Evolutionary conservation across 2,888 invertebrate genomes (phyloP), one percentile per base, ranked within the genome.

Genomic region (Ennomos erosarius): DNA sequence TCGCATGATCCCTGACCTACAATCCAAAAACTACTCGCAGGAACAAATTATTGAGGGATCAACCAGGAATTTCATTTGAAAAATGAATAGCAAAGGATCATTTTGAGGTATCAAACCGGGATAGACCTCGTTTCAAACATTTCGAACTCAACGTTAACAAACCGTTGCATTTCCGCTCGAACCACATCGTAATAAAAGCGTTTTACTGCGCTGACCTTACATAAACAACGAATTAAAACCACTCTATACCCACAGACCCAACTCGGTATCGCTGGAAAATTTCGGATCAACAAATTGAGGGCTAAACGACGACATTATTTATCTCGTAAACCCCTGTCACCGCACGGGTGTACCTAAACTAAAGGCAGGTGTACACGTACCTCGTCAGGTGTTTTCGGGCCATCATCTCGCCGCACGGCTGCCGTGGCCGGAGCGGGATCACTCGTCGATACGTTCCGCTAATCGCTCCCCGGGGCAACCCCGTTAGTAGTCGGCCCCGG

Each of bases 291-390:
- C 79, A 78, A 79, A 81, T 81, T 72, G 76, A 74, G 72, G 72
- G 67, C 65, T 74, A 73, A 76, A 72, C 75, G 76, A 71, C 68
- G 71, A 68, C 67, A 71, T 73, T 78, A 79, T 76, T 80, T 81
- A 75, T 80, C 69, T 75, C 69, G 45, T 49, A 59, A 68, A 67
- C 75, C 74, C 72, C 69, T 78, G 79, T 76, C 81, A 67, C 73
- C 75, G 64, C 64, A 48, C 62, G 62, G 61, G 59, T 66, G 67
- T 59, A n/a, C n/a, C n/a, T n/a, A n/a, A n/a, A n/a, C n/a, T n/a
- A 65, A 68, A 67, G 67, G 64, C 62, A 33, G 65, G 70, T 45
- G 39, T 50, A 54, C 58, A 58, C 54, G 57, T 55, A 60, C 52
- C 16, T 65, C 62, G 71, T 72, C 77, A 78, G 74, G 74, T 74